Base-by-base conservation (phyloP, 2,888 invertebrate genomes). In the Drosophila phalerata region DNA sequence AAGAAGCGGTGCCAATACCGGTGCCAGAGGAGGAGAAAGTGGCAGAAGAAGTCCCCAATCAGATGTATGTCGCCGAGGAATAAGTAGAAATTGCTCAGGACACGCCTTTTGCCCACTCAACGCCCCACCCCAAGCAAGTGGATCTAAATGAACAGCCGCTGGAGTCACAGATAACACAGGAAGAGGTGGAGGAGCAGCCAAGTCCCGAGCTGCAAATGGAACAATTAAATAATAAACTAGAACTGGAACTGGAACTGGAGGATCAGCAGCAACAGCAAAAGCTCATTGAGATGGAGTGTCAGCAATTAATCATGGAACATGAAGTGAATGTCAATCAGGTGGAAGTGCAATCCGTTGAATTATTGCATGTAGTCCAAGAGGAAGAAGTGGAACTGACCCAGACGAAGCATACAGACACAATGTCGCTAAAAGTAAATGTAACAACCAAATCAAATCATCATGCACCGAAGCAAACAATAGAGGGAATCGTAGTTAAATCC, bases 71-170 rank as follows among this genome's bases (percentile, higher is more conserved):
- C 10, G 28, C 38, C 9, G 42, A 49, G 6, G 28, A n/a, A 10
- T 48, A 37, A 11, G 45, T 4, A 11, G 40, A 2, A 5, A 30
- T 19, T 10, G 5, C 13, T n/a, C 11, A 15, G 25, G 32, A 25
- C n/a, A 19, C 30, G n/a, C 38, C 72, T 6, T 47, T 40, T 25
- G 64, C 51, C 1, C 69, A 69, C 37, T 72, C 61, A 43, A 69
- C 69, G 37, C 69, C 69, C 4, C 56, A 56, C 25, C 64, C 55
- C 19, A 43, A 15, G 32, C 25, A 11, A 17, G 17, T 0, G 9
- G 47, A 13, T 34, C 6, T 43, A 22, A 28, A 19, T 4, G 22
- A 22, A 17, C 47, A 47, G 5, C n/a, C 22, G 17, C 10, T 17
- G 30, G 47, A 28, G n/a, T 15, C 45, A 17, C n/a, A 52, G 15